Evolutionary conservation across 2,113 vertebrate genomes (phyloP).

Genomic region (Spea bombifrons): DNA sequence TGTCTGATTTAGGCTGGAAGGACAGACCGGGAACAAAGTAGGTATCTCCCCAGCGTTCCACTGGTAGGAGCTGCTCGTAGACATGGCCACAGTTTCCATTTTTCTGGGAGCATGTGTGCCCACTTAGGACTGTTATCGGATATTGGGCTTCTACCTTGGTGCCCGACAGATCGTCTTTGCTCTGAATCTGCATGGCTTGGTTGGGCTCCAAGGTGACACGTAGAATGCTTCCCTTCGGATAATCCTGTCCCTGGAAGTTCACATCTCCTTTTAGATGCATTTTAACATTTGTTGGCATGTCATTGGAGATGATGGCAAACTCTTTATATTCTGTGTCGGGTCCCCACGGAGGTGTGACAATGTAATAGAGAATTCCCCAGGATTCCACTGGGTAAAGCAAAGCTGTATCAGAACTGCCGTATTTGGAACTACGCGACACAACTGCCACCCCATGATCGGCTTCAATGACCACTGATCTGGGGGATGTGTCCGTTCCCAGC

Average conservation of each 20-base stretch:
- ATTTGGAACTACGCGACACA: rapidly evolving
- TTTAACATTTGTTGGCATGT: constrained; percentile 48
- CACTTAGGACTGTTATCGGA: constrained; percentile 59
- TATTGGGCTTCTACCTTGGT: constrained; percentile 50
- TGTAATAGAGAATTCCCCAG: constrained; percentile 65
- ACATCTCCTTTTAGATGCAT: constrained; percentile 37
- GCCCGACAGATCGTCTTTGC: constrained; percentile 52
- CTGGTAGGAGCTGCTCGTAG: constrained; percentile 68
- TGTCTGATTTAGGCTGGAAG: not conserved
- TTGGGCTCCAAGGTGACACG: constrained; percentile 55
- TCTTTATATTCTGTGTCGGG: constrained; percentile 40
- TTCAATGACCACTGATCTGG: constrained; percentile 57
- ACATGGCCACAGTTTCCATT: constrained; percentile 59
- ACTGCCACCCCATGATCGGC: constrained; percentile 55
- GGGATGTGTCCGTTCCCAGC: not conserved
- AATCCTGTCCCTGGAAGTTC: constrained; percentile 27
- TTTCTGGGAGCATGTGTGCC: constrained; percentile 62
- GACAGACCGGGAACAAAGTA: constrained; percentile 58
- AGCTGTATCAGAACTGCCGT: rapidly evolving
- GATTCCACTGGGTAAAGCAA: not conserved
- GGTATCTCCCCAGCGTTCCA: constrained; percentile 57
- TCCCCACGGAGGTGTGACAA: constrained; percentile 56
- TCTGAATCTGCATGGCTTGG: constrained; percentile 65
- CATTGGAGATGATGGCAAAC: constrained; percentile 60
- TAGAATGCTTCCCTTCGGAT: not conserved